phyloP scores from a whole-genome alignment of 2,113 vertebrate genomes.

The Phylloscopus whistleri region DNA sequence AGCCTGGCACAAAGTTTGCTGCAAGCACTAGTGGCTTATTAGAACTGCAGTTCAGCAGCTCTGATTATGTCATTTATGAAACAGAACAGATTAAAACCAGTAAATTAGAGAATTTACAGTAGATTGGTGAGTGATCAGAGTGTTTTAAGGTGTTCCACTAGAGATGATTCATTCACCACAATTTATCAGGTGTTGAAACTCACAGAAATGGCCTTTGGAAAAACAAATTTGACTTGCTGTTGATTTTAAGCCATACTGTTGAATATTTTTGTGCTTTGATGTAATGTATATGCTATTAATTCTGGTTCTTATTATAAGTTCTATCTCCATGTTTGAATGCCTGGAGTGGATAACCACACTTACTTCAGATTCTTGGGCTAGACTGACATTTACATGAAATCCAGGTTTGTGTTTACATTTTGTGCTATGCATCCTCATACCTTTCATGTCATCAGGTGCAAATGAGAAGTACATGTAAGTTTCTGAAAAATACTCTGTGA shows the following conservation, averaged over 20 bases:
- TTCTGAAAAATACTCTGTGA: neutral
- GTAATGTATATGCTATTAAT: neutral
- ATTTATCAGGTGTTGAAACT: neutral
- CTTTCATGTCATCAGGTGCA: neutral
- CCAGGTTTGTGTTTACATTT: neutral
- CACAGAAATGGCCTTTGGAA: neutral
- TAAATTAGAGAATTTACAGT: neutral
- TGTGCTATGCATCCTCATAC: neutral
- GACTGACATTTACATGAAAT: neutral
- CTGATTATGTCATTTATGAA: neutral
- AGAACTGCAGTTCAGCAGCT: neutral
- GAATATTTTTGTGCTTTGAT: neutral
- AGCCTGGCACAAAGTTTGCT: neutral
- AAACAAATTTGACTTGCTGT: neutral
- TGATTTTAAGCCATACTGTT: neutral
- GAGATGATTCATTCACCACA: neutral
- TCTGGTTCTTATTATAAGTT: neutral
- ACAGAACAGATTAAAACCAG: neutral
- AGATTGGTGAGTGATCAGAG: neutral
- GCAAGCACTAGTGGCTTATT: neutral
- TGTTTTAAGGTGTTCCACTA: neutral
- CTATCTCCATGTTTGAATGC: neutral
- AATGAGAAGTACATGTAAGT: neutral
- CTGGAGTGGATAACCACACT: neutral
- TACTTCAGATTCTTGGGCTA: neutral